Conservation (phyloP, 1,140 invertebrate genomes). For the Drosophila simulans region DNA sequence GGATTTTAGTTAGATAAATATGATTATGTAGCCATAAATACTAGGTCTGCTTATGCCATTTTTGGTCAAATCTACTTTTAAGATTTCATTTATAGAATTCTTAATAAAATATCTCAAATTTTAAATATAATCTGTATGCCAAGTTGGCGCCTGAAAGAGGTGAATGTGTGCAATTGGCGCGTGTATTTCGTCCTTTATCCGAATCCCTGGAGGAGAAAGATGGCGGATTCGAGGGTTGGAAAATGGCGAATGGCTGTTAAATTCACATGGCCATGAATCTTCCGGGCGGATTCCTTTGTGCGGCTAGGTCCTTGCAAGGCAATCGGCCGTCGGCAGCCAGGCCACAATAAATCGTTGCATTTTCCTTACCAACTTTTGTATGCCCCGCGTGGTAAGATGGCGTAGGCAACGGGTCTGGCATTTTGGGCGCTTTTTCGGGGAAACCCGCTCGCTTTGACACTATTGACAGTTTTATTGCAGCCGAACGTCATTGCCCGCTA, state of each 20-base stretch:
- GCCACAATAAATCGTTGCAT: slow-evolving; percentile 61
- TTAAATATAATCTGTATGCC: too few species aligned
- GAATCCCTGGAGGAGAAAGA: neutral
- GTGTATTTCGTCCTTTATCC: slow-evolving; percentile 17
- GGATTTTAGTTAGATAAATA: too few species aligned
- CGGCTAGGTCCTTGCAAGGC: slow-evolving; percentile 43
- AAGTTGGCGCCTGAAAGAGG: slow-evolving; percentile 32
- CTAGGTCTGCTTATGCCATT: too few species aligned
- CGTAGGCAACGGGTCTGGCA: neutral
- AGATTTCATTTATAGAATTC: neutral
- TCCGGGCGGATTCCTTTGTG: slow-evolving; percentile 40
- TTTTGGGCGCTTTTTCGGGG: neutral
- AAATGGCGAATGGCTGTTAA: slow-evolving; percentile 44
- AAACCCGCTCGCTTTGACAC: slow-evolving; percentile 41
- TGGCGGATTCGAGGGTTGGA: too few species aligned
- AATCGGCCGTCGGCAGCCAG: slow-evolving; percentile 34
- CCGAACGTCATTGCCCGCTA: slow-evolving; percentile 40
- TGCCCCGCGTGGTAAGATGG: slow-evolving; percentile 26
- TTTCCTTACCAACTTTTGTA: slow-evolving; percentile 44
- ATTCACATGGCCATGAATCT: slow-evolving; percentile 56
- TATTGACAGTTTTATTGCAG: slow-evolving; percentile 61
- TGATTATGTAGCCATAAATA: too few species aligned
- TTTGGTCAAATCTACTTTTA: neutral
- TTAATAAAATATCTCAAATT: too few species aligned
- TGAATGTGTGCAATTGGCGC: slow-evolving; percentile 33